phyloP scores from a whole-genome alignment of 2,888 invertebrate species.

The Apodemia hepburni region DNA sequence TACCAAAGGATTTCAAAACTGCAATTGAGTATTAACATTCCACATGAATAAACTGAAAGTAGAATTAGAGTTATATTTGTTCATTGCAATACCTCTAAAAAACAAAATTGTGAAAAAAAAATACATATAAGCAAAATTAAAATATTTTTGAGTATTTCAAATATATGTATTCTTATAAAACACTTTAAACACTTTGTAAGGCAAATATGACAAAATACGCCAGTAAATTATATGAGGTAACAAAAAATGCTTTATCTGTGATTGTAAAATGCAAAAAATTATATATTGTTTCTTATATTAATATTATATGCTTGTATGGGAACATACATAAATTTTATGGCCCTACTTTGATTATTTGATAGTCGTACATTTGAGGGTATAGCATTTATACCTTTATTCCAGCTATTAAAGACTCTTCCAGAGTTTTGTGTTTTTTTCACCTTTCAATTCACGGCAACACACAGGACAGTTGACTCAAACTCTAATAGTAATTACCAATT shows the following conservation, averaged over 20 bases:
- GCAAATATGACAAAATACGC: background rate
- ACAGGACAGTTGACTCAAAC: too few species aligned
- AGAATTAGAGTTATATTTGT: conserved; percentile 38
- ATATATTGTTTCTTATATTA: conserved; percentile 1
- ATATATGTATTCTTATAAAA: background rate
- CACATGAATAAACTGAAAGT: conserved; percentile 40
- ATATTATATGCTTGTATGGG: background rate
- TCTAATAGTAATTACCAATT: too few species aligned
- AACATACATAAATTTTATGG: background rate
- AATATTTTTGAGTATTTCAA: background rate
- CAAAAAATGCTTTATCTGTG: conserved; percentile 17
- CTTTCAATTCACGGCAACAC: too few species aligned
- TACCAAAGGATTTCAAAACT: conserved; percentile 70
- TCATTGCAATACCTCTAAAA: conserved; percentile 22
- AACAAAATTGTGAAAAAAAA: background rate
- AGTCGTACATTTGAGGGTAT: background rate
- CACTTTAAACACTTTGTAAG: background rate
- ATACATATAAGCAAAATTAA: background rate
- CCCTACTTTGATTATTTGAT: background rate
- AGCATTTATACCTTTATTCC: background rate
- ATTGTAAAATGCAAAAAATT: conserved; percentile 20
- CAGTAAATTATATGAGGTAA: background rate
- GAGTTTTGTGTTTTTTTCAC: too few species aligned
- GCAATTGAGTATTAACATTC: conserved; percentile 72
- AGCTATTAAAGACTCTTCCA: too few species aligned